phyloP scores from a whole-genome alignment of 2,888 invertebrate genomes.

The Acanthosepion pharaonis region DNA sequence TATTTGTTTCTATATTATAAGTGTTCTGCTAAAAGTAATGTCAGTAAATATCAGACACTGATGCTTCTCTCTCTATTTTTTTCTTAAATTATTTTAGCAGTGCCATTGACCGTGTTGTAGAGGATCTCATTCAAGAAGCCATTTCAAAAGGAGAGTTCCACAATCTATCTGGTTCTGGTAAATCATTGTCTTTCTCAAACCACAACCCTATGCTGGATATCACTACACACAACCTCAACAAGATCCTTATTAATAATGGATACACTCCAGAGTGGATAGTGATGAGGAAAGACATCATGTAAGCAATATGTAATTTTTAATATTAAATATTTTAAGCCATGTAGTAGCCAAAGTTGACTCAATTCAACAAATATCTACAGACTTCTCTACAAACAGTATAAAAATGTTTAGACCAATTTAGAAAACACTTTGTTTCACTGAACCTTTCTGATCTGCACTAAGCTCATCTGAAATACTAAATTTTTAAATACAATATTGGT shows the following conservation, averaged over 20 bases:
- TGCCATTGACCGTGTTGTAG: slow-evolving; percentile 90
- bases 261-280: slow-evolving; percentile 93
- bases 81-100: slow-evolving; percentile 68
- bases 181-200: slow-evolving; percentile 82
- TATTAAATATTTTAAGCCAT: neutral
- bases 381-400: too few species aligned
- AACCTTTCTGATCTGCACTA: too few species aligned
- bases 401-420: too few species aligned
- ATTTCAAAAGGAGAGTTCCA: slow-evolving; percentile 92
- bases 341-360: neutral
- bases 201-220: slow-evolving; percentile 90
- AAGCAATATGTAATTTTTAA: slow-evolving; percentile 75
- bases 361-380: neutral
- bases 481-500: too few species aligned
- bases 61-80: neutral
- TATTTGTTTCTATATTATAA: neutral
- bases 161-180: slow-evolving; percentile 87
- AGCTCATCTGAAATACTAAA: too few species aligned
- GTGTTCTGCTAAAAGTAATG: neutral
- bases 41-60: neutral
- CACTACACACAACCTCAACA: slow-evolving; percentile 88
- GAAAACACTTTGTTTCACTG: too few species aligned
- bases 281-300: slow-evolving; percentile 87
- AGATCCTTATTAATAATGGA: slow-evolving; percentile 89
- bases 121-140: slow-evolving; percentile 92